A percentile compares a stretch with the other conserved stretches of the same genome.
phyloP scores from a whole-genome alignment of 2,888 invertebrate species.

The Chrysolina oricalcia region DNA sequence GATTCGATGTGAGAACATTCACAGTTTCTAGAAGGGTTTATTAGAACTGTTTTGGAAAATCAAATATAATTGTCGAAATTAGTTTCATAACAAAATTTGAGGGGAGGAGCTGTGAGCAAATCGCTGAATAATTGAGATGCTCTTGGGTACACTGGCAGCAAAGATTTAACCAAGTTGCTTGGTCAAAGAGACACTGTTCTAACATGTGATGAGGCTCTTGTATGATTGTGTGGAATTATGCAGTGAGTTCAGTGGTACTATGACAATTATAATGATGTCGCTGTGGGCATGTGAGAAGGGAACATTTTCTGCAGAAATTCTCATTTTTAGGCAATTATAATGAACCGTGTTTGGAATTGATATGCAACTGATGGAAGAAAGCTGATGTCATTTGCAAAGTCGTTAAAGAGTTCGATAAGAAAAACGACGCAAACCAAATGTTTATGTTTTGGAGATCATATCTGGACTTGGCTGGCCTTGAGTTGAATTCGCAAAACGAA shows the following conservation, averaged over 20 bases:
- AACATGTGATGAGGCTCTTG: not conserved
- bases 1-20: too few relatives aligned
- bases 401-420: not conserved
- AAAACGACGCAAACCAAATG: too few relatives aligned
- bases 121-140: too few relatives aligned
- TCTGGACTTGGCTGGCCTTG: not conserved
- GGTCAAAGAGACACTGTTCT: too few relatives aligned
- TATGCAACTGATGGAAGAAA: not conserved
- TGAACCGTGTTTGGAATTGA: not conserved
- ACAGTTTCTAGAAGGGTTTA: too few relatives aligned
- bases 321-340: not conserved
- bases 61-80: too few relatives aligned
- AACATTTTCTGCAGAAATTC: not conserved
- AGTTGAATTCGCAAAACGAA: not conserved
- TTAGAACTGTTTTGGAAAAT: too few relatives aligned
- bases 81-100: too few relatives aligned
- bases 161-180: too few relatives aligned
- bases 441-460: not conserved
- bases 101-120: too few relatives aligned
- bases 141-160: too few relatives aligned
- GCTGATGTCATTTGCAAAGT: not conserved
- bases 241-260: not conserved
- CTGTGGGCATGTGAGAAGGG: not conserved
- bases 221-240: not conserved
- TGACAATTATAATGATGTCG: not conserved